Conservation (phyloP, 2,888 invertebrate genomes). For the Bombylius discolor region DNA sequence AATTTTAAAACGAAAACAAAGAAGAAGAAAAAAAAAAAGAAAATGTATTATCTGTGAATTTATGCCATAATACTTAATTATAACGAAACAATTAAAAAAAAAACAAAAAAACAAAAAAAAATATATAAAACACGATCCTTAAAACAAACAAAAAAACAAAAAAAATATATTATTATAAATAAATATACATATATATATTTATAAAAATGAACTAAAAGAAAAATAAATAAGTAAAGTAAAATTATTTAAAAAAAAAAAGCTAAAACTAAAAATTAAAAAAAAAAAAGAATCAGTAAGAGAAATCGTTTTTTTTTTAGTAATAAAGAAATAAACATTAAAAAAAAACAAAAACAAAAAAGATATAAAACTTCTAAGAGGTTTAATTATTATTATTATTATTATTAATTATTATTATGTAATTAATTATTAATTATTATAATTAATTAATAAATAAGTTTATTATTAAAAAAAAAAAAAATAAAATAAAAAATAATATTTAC, state of each 20-base stretch:
- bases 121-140: not conserved
- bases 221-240: not conserved
- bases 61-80: conserved; percentile 6
- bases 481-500: too few species aligned
- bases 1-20: too few species aligned
- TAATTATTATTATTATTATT: not conserved
- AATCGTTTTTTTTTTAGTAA: not conserved
- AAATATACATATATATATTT: not conserved
- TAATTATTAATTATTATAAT: not conserved
- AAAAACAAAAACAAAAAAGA: not conserved
- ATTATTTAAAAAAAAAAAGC: too few species aligned
- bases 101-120: not conserved
- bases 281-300: not conserved
- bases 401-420: too few species aligned
- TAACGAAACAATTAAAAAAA: conserved; percentile 2
- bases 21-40: not conserved
- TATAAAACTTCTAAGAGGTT: not conserved
- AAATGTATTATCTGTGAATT: conserved; percentile 8
- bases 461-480: not conserved
- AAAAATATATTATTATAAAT: not conserved
- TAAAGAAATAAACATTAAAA: too few species aligned
- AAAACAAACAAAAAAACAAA: too few species aligned
- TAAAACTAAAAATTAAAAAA: not conserved
- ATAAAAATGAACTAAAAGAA: not conserved
- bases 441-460: not conserved